These are phyloP conservation scores for Pristiophorus japonicus DNA, from an alignment of 2,113 vertebrate species.

Conservation along the genomic window DNA sequence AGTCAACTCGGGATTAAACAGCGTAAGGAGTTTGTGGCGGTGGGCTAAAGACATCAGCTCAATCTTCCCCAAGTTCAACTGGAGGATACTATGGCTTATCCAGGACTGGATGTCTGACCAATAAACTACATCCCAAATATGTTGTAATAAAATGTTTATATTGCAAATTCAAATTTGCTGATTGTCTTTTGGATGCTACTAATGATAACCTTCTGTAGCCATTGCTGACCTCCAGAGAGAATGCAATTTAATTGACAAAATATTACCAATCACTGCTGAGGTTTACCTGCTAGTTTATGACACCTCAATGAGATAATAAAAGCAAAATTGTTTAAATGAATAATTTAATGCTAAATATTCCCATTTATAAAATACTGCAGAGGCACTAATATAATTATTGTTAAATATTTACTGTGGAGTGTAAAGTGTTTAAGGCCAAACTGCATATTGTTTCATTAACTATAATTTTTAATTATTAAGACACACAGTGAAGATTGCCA, in stretches of 20 bases:
- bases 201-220: not conserved
- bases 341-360: slow-evolving; percentile 23
- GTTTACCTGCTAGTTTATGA: not conserved
- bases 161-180: not conserved
- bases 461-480: slow-evolving; percentile 24
- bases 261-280: not conserved
- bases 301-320: not conserved
- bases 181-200: not conserved
- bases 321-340: slow-evolving; percentile 23
- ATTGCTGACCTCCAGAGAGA: not conserved
- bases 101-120: too few relatives aligned
- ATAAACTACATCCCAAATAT: too few relatives aligned
- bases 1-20: too few relatives aligned
- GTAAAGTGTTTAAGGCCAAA: not conserved
- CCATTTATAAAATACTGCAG: not conserved
- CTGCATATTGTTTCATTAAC: slow-evolving; percentile 27
- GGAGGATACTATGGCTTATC: too few relatives aligned
- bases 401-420: not conserved
- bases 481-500: not conserved
- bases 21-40: too few relatives aligned
- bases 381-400: not conserved
- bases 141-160: not conserved
- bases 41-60: too few relatives aligned
- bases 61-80: too few relatives aligned
- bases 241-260: not conserved